phyloP scores from a whole-genome alignment of 2,888 invertebrate genomes.

The Diaphora mendica region DNA sequence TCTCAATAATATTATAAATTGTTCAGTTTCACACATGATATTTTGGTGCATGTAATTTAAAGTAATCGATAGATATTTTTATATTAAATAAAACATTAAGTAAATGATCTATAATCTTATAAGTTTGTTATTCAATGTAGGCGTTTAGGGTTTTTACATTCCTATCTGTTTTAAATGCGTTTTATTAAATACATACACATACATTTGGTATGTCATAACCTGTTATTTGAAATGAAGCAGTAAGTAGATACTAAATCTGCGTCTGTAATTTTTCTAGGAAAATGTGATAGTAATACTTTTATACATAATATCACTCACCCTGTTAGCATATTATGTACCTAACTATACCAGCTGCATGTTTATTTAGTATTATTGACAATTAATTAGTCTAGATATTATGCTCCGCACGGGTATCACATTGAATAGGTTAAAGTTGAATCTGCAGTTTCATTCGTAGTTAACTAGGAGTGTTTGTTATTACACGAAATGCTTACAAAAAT shows the following conservation, averaged over 20 bases:
- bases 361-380: not conserved
- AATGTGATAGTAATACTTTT: not conserved
- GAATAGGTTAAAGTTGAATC: conserved; percentile 29
- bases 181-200: not conserved
- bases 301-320: no score
- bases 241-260: not conserved
- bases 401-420: not conserved
- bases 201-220: not conserved
- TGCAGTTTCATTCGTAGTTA: conserved; percentile 25
- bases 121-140: not conserved
- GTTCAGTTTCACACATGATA: not conserved
- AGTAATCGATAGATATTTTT: not conserved
- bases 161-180: not conserved
- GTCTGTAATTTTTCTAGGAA: not conserved
- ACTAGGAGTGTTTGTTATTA: conserved; percentile 39
- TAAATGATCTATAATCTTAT: not conserved
- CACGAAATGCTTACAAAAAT: conserved; percentile 26
- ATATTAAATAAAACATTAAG: not conserved
- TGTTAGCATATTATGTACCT: not conserved
- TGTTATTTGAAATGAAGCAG: not conserved
- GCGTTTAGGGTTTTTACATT: not conserved
- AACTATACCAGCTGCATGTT: not conserved
- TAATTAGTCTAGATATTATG: not conserved
- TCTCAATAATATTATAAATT: not conserved
- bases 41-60: not conserved